Percentiles rank a stretch among this genome's conserved stretches.
These are phyloP conservation scores for Chrysotoxum bicinctum DNA, from an alignment of 2,888 invertebrate species.

Conservation along the genomic window DNA sequence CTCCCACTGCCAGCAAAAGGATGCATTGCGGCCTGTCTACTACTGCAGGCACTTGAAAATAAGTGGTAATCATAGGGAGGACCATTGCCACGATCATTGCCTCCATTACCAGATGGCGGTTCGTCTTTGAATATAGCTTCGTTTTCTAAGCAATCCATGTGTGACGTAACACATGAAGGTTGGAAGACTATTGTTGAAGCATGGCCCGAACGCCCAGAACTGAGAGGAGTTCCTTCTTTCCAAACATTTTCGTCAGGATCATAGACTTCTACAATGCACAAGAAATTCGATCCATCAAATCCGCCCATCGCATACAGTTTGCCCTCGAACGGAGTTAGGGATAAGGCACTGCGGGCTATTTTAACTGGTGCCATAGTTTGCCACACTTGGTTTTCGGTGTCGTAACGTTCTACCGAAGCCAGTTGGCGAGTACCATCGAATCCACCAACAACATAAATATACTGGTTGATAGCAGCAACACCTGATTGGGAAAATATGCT, in stretches of 20 bases:
- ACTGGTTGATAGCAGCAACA: constrained; percentile 92
- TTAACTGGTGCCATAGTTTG: constrained; percentile 88
- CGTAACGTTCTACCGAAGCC: constrained; percentile 92
- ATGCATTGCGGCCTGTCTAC: constrained; percentile 33
- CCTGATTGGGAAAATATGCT: constrained; percentile 81
- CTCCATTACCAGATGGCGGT: constrained; percentile 35
- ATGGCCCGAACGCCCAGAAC: constrained; percentile 94
- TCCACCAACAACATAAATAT: constrained; percentile 97
- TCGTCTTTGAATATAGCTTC: constrained; percentile 67
- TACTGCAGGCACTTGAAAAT: constrained; percentile 37
- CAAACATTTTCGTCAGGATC: constrained; percentile 90
- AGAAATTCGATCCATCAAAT: constrained; percentile 93
- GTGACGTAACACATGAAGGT: constrained; percentile 83
- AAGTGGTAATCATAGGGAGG: constrained; percentile 12
- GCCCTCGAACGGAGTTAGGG: constrained; percentile 92
- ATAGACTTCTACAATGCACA: constrained; percentile 94
- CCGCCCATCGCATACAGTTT: constrained; percentile 96
- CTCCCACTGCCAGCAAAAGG: constrained; percentile 44
- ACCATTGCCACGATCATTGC: constrained; percentile 45
- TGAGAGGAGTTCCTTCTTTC: constrained; percentile 89
- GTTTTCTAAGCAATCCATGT: constrained; percentile 79
- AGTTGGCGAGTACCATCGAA: constrained; percentile 93
- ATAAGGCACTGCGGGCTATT: constrained; percentile 92
- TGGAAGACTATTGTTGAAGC: constrained; percentile 94
- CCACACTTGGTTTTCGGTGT: constrained; percentile 92